These are phyloP conservation scores for Pseudolaguvia tuberculata DNA, from an alignment of 2,113 vertebrate genomes.

Conservation along the genomic window DNA sequence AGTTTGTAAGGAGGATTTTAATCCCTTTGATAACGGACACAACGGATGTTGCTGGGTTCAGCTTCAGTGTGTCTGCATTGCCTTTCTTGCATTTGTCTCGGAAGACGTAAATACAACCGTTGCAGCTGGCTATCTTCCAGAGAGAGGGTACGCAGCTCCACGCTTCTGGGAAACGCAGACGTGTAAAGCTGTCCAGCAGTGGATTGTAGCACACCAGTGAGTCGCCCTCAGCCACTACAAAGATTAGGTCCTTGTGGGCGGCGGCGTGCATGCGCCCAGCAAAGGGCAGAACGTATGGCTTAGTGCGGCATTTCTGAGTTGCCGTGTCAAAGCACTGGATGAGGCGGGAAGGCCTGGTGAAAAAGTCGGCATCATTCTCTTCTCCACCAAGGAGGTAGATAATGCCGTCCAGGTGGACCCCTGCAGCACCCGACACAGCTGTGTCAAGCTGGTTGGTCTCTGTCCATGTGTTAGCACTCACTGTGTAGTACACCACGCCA, in stretches of 20 bases:
- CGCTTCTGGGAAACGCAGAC: constrained; percentile 88
- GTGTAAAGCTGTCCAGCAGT: constrained; percentile 92
- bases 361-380: constrained; percentile 98
- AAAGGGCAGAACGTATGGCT: constrained; percentile 91
- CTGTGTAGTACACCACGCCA: constrained; percentile 91
- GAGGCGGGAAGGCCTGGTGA: constrained; percentile 93
- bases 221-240: constrained; percentile 91
- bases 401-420: constrained; percentile 88
- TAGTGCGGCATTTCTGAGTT: constrained; percentile 86
- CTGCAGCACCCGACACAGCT: constrained; percentile 88
- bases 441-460: constrained; percentile 93
- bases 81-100: constrained; percentile 96
- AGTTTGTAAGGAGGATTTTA: constrained; percentile 92
- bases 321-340: constrained; percentile 96
- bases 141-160: constrained; percentile 93
- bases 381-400: constrained; percentile 96
- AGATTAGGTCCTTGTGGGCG: constrained; percentile 94
- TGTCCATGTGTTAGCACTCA: constrained; percentile 93
- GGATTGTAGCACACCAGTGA: constrained; percentile 95
- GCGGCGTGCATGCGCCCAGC: constrained; percentile 93
- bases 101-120: constrained; percentile 95
- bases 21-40: constrained; percentile 90
- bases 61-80: constrained; percentile 90
- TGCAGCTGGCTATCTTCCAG: constrained; percentile 98
- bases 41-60: constrained; percentile 93